These are phyloP conservation scores for Cephus cinctus DNA, from an alignment of 1,140 invertebrate species.

Conservation along the genomic window DNA sequence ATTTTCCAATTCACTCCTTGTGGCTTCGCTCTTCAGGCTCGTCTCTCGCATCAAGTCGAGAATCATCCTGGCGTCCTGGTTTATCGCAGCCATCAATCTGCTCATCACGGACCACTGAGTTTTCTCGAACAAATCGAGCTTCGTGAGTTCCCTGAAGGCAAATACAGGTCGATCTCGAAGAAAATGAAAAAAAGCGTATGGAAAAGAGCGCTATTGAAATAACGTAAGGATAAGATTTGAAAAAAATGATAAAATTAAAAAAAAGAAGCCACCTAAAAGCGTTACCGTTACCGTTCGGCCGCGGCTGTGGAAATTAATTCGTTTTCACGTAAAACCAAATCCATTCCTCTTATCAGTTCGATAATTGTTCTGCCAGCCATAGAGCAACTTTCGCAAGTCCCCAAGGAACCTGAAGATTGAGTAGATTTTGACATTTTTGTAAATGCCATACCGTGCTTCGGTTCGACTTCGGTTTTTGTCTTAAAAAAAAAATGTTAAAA, in stretches of 20 bases:
- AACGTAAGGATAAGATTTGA: not conserved
- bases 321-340: conserved; percentile 14
- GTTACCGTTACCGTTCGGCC: conserved; percentile 10
- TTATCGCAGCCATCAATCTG: conserved; percentile 20
- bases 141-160: conserved; percentile 21
- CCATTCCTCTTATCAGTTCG: conserved; percentile 21
- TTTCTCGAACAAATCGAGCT: conserved; percentile 24
- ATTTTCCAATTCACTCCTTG: conserved; percentile 15
- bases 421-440: conserved; percentile 16
- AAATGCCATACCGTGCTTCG: conserved; percentile 6
- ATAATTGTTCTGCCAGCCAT: conserved; percentile 10
- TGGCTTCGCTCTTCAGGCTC: conserved; percentile 8
- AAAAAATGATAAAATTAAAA: not conserved
- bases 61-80: conserved; percentile 15
- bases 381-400: conserved; percentile 20
- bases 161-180: conserved; percentile 1
- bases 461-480: not conserved
- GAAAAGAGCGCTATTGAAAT: not conserved
- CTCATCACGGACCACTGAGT: conserved; percentile 35
- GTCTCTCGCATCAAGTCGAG: conserved; percentile 11
- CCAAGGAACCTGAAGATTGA: conserved; percentile 13
- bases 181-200: conserved; percentile 1
- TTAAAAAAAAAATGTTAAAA: conserved; percentile 12
- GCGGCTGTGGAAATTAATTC: conserved; percentile 23
- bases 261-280: not conserved